These are phyloP conservation scores for Wiebesia pumilae DNA, from an alignment of 1,140 invertebrate genomes.

Conservation along the genomic window DNA sequence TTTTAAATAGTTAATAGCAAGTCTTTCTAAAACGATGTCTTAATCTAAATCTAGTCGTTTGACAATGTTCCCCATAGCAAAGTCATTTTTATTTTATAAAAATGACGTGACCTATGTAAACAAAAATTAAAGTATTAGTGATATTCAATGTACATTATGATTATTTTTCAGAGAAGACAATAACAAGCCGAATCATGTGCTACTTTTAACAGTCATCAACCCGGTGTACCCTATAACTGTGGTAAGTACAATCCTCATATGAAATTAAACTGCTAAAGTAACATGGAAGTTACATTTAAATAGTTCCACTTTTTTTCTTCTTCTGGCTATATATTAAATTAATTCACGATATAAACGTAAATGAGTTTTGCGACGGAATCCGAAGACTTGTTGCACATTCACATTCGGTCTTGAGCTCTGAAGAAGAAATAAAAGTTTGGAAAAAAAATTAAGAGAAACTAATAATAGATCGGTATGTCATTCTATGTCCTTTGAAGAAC, in stretches of 20 bases:
- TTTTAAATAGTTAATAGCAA: too few species aligned
- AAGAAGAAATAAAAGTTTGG: too few species aligned
- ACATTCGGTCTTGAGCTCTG: too few species aligned
- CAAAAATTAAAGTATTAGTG: background rate
- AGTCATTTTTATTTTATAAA: too few species aligned
- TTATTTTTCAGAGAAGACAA: conserved; percentile 71
- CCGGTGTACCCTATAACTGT: conserved; percentile 99
- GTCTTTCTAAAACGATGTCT: too few species aligned
- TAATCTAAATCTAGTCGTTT: too few species aligned
- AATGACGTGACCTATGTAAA: too few species aligned
- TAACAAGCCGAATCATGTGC: conserved; percentile 90
- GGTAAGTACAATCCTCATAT: conserved; percentile 82
- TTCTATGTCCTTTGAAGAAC: background rate
- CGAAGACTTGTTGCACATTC: too few species aligned
- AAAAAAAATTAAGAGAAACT: background rate
- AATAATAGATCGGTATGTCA: background rate
- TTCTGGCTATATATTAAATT: background rate
- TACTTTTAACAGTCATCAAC: conserved; percentile 96
- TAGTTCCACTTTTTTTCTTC: background rate
- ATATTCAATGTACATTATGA: background rate
- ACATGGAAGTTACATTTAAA: background rate
- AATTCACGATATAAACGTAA: background rate
- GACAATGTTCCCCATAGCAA: too few species aligned
- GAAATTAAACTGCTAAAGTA: background rate
- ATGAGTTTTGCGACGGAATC: too few species aligned